Conservation (phyloP, 2,113 vertebrate species). For the Chaetorhynchus papuensis region DNA sequence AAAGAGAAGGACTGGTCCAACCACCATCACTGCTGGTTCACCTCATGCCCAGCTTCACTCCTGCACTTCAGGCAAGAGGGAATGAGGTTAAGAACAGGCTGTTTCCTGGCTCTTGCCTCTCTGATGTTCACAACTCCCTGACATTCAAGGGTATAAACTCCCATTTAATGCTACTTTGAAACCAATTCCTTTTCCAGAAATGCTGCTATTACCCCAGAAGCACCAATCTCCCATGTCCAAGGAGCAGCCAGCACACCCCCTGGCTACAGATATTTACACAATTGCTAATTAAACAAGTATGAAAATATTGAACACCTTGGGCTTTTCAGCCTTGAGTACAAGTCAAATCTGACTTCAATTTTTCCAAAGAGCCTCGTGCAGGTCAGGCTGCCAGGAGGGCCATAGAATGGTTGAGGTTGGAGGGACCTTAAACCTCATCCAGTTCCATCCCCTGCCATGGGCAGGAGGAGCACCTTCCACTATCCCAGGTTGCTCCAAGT, state of each 20-base stretch:
- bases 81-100: neutral
- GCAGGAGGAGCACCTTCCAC: neutral
- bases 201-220: neutral
- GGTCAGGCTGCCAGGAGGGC: neutral
- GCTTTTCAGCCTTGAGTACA: neutral
- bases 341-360: neutral
- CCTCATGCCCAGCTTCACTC: neutral
- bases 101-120: neutral
- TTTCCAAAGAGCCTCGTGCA: neutral
- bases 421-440: neutral
- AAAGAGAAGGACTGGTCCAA: neutral
- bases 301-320: neutral
- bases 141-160: neutral
- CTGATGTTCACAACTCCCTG: neutral
- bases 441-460: neutral
- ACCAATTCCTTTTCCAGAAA: neutral
- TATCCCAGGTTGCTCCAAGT: fast-evolving
- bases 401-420: neutral
- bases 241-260: fast-evolving
- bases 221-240: fast-evolving
- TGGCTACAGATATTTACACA: neutral
- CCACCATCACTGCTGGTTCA: neutral
- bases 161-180: neutral
- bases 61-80: neutral
- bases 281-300: neutral